phyloP scores from a whole-genome alignment of 2,888 invertebrate genomes.

The Sepioteuthis lessoniana region DNA sequence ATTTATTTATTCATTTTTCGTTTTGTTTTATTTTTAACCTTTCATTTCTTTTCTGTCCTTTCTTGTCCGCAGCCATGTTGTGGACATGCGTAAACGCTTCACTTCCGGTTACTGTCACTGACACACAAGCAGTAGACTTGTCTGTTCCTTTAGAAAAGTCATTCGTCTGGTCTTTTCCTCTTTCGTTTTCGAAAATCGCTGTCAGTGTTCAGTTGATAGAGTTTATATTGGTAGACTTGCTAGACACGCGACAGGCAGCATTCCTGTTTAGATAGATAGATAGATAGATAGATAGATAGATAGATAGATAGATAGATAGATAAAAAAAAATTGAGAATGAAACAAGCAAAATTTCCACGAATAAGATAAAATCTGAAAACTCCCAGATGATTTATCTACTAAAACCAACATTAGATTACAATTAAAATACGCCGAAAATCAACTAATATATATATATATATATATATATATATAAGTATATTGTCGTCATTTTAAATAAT shows the following conservation, averaged over 20 bases:
- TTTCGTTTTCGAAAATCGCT: not conserved
- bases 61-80: not conserved
- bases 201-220: not conserved
- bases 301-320: not conserved
- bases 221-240: not conserved
- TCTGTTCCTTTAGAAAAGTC: not conserved
- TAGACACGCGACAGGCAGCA: not conserved
- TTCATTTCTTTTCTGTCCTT: not conserved
- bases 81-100: slow-evolving; percentile 33
- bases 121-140: not conserved
- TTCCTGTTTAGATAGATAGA: not conserved
- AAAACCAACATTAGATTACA: too few relatives aligned
- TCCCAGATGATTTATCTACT: too few relatives aligned
- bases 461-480: too few relatives aligned
- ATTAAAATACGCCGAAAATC: too few relatives aligned
- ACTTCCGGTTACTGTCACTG: slow-evolving; percentile 4
- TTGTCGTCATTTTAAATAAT: too few relatives aligned
- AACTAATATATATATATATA: too few relatives aligned
- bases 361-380: too few relatives aligned
- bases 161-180: not conserved
- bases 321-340: too few relatives aligned
- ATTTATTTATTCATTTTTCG: not conserved
- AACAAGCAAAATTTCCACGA: too few relatives aligned
- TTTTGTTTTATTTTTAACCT: too few relatives aligned
- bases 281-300: not conserved